These are phyloP conservation scores for Stegostoma tigrinum DNA, from an alignment of 2,113 vertebrate genomes.

Conservation along the genomic window DNA sequence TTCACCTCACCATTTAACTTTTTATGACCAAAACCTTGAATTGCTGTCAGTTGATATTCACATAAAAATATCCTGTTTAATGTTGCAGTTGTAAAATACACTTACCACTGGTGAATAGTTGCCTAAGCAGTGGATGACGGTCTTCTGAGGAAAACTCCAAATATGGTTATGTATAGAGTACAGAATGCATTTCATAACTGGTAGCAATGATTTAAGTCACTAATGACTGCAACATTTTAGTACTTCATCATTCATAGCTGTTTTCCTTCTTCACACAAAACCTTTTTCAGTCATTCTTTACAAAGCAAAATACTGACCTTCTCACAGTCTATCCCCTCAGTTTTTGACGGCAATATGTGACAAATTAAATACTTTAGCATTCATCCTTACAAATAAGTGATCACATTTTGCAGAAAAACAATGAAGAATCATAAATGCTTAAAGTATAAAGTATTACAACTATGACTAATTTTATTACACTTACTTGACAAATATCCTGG, in stretches of 20 bases:
- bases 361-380: not conserved
- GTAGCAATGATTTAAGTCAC: not conserved
- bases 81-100: not conserved
- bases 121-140: not conserved
- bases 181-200: not conserved
- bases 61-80: not conserved
- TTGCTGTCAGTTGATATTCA: not conserved
- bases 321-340: not conserved
- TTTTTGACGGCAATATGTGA: not conserved
- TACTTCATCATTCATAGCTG: not conserved
- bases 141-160: not conserved
- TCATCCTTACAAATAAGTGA: not conserved
- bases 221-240: not conserved
- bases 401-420: not conserved
- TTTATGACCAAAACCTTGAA: not conserved
- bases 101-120: not conserved
- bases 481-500: not conserved
- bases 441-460: not conserved
- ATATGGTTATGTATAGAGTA: not conserved
- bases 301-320: not conserved
- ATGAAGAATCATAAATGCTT: not conserved
- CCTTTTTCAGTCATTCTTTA: not conserved
- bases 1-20: not conserved
- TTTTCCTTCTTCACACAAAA: not conserved
- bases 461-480: not conserved